phyloP scores from a whole-genome alignment of 92 coral and sea anemone species.

The Phymanthus crucifer region DNA sequence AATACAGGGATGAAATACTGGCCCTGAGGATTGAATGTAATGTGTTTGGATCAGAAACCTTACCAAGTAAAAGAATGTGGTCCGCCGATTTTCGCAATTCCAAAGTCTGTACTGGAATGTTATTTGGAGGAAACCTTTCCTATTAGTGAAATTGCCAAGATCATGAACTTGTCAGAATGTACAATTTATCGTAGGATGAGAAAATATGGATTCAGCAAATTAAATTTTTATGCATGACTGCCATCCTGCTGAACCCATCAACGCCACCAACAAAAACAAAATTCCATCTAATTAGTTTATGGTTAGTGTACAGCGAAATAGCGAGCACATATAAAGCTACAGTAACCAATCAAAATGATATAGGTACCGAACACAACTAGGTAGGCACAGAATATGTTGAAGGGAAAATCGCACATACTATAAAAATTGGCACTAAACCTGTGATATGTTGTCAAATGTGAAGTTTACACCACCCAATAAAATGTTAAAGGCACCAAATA shows the following conservation, averaged over 20 bases:
- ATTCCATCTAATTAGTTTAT: too few relatives aligned
- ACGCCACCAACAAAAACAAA: too few relatives aligned
- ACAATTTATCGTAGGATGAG: slow-evolving; percentile 66
- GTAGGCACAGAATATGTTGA: slow-evolving; percentile 4
- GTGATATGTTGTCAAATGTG: too few relatives aligned
- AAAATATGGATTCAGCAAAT: slow-evolving; percentile 52
- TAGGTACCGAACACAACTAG: background rate
- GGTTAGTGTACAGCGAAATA: background rate
- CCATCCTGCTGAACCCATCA: too few relatives aligned
- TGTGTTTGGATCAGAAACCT: slow-evolving; percentile 44
- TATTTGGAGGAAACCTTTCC: slow-evolving; percentile 51
- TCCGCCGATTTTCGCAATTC: slow-evolving; percentile 56
- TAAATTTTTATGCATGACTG: too few relatives aligned
- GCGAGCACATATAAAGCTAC: background rate
- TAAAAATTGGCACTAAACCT: background rate
- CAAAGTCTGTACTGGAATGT: slow-evolving; percentile 52
- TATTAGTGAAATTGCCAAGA: slow-evolving; percentile 50
- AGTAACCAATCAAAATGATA: background rate
- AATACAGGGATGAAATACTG: slow-evolving; percentile 48
- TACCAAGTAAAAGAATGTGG: slow-evolving; percentile 23
- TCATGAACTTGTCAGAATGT: slow-evolving; percentile 60
- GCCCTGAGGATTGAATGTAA: slow-evolving; percentile 58
- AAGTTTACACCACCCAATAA: too few relatives aligned
- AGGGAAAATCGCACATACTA: background rate
- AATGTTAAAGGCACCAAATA: too few relatives aligned